These are phyloP conservation scores for Leptodirus hochenwartii DNA, from an alignment of 2,888 invertebrate genomes.

Conservation along the genomic window DNA sequence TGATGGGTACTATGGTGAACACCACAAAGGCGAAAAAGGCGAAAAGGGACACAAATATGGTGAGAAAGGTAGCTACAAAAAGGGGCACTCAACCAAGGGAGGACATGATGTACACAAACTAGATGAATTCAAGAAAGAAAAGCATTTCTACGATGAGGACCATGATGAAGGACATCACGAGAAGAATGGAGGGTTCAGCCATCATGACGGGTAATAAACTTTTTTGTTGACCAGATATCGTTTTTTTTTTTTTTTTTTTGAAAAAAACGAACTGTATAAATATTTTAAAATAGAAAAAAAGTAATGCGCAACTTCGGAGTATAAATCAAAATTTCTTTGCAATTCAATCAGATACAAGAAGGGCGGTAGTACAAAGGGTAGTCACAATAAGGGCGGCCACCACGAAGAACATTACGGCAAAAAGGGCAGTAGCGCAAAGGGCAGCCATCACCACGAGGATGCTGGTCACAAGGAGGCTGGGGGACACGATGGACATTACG, in stretches of 20 bases:
- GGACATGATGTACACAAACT: constrained; percentile 71
- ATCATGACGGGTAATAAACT: constrained; percentile 55
- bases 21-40: constrained; percentile 47
- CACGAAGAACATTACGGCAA: constrained; percentile 64
- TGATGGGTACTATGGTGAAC: constrained; percentile 42
- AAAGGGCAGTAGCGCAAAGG: constrained; percentile 64
- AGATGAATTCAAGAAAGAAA: constrained; percentile 73
- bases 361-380: constrained; percentile 64
- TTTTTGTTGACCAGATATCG: too few species aligned
- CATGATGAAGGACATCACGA: constrained; percentile 67
- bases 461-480: constrained; percentile 62
- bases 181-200: constrained; percentile 63
- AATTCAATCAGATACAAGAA: too few species aligned
- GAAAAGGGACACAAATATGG: constrained; percentile 34
- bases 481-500: constrained; percentile 59
- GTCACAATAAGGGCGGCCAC: constrained; percentile 59
- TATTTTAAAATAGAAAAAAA: too few species aligned
- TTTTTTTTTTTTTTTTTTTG: too few species aligned
- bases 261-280: too few species aligned
- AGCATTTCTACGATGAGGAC: constrained; percentile 72
- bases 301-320: not conserved
- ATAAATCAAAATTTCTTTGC: too few species aligned
- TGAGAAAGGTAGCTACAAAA: constrained; percentile 30
- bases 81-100: constrained; percentile 73
- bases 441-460: constrained; percentile 60